phyloP scores from a whole-genome alignment of 2,888 invertebrate species.

The Rhamnusium bicolor region DNA sequence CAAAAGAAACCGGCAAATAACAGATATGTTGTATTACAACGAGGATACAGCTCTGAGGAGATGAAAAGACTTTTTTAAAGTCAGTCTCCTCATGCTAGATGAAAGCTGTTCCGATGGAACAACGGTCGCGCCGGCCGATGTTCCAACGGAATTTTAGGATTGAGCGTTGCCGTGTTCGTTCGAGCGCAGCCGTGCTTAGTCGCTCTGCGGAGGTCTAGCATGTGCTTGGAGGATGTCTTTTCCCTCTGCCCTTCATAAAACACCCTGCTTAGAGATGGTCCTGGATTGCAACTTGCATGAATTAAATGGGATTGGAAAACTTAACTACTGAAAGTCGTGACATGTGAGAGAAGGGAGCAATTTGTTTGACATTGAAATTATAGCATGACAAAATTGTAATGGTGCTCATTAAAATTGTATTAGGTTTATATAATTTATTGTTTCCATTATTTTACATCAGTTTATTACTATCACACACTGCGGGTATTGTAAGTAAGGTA shows the following conservation, averaged over 20 bases:
- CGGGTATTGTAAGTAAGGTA: too few relatives aligned
- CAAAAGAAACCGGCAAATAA: constrained; percentile 67
- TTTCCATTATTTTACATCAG: not conserved
- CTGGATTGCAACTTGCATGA: constrained; percentile 8
- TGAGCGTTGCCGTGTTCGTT: constrained; percentile 54
- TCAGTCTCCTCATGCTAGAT: constrained; percentile 62
- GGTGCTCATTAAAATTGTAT: not conserved
- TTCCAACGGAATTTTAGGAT: constrained; percentile 63
- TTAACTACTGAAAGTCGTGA: constrained; percentile 6
- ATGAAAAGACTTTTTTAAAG: constrained; percentile 69
- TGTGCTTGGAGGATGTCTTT: constrained; percentile 42
- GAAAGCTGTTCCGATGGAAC: constrained; percentile 66
- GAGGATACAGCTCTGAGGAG: constrained; percentile 63
- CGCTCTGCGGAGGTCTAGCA: constrained; percentile 60
- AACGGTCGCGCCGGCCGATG: constrained; percentile 66
- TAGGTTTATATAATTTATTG: not conserved
- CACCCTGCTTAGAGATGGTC: constrained; percentile 4
- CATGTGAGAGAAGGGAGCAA: constrained; percentile 6
- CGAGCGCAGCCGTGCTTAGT: constrained; percentile 46
- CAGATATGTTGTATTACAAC: constrained; percentile 70
- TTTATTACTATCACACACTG: too few relatives aligned
- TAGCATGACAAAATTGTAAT: not conserved
- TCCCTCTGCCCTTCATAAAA: constrained; percentile 8
- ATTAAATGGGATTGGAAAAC: constrained; percentile 7
- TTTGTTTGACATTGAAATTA: constrained; percentile 24